Conservation (phyloP, 2,113 vertebrate genomes). For the Bubo bubo region DNA sequence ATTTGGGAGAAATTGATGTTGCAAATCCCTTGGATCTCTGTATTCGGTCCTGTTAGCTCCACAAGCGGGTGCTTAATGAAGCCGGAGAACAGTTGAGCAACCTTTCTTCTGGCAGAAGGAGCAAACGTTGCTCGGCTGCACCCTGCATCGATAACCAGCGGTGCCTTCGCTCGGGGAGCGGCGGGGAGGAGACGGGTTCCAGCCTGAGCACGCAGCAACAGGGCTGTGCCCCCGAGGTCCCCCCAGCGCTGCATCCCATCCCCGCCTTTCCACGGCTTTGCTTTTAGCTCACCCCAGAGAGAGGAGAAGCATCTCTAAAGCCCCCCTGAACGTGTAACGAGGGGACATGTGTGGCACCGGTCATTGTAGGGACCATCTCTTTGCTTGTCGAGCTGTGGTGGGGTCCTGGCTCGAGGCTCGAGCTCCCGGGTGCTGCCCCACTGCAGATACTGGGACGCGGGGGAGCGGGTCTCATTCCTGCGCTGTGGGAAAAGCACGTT, state of each 20-base stretch:
- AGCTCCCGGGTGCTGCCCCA: background rate
- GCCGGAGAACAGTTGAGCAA: background rate
- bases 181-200: background rate
- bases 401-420: background rate
- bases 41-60: background rate
- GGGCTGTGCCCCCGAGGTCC: background rate
- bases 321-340: accelerated
- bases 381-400: accelerated
- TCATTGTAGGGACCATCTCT: accelerated
- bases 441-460: accelerated
- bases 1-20: background rate
- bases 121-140: background rate
- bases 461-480: background rate
- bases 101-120: background rate
- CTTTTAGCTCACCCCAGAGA: background rate
- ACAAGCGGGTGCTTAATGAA: background rate
- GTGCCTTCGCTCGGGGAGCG: background rate
- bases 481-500: no score
- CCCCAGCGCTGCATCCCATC: accelerated
- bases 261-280: background rate
- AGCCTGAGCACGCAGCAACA: background rate
- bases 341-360: accelerated
- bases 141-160: background rate
- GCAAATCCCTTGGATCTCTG: background rate
- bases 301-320: background rate